phyloP scores from a whole-genome alignment of 2,113 vertebrate genomes.

The Dolichotis patagonum region DNA sequence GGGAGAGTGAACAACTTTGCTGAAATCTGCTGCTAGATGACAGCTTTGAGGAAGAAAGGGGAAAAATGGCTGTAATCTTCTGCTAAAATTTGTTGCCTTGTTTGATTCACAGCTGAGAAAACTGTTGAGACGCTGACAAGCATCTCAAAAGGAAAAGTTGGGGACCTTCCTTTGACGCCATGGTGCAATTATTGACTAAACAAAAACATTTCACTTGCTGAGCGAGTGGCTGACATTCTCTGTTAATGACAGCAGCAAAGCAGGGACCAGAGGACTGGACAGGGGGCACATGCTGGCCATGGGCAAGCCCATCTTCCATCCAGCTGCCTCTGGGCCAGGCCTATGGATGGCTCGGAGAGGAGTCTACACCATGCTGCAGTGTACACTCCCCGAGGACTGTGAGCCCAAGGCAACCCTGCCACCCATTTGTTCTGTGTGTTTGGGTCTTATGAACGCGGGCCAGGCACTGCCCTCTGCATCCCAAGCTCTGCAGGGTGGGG shows the following conservation, averaged over 20 bases:
- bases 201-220: neutral
- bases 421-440: neutral
- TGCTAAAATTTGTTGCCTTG: slow-evolving; percentile 62
- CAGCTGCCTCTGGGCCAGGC: neutral
- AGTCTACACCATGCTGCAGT: neutral
- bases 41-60: slow-evolving; percentile 40
- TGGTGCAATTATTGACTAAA: neutral
- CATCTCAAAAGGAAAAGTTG: slow-evolving; percentile 65
- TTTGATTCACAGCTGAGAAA: slow-evolving; percentile 67
- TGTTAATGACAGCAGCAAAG: neutral
- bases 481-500: rapidly evolving
- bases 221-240: neutral
- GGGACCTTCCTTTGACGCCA: slow-evolving; percentile 4
- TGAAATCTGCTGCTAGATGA: slow-evolving; percentile 31
- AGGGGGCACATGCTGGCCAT: neutral
- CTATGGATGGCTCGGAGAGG: neutral
- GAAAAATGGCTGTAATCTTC: slow-evolving; percentile 59
- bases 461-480: rapidly evolving
- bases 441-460: neutral
- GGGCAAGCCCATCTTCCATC: neutral
- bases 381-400: neutral
- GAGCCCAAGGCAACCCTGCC: neutral
- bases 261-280: neutral
- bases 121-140: slow-evolving; percentile 61
- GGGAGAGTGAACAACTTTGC: neutral